These are phyloP conservation scores for Mimas tiliae DNA, from an alignment of 2,888 invertebrate species.

Conservation along the genomic window DNA sequence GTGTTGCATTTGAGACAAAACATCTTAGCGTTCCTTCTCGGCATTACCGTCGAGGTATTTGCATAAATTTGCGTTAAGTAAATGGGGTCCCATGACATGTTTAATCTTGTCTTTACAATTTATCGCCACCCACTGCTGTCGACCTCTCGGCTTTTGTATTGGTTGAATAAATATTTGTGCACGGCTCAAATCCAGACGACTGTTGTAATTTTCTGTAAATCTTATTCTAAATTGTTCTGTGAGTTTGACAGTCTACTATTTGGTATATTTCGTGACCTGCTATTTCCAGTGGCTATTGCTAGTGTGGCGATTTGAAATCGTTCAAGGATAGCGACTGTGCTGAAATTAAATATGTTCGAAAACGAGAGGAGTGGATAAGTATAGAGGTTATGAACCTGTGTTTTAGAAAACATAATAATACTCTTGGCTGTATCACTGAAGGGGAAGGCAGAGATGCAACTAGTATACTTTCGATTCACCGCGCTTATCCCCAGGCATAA, in stretches of 20 bases:
- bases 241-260: constrained; percentile 6
- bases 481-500: too few species aligned
- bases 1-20: constrained; percentile 25
- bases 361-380: neutral
- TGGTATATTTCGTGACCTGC: neutral
- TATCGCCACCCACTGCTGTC: constrained; percentile 72
- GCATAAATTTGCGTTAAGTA: constrained; percentile 84
- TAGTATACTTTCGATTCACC: too few species aligned
- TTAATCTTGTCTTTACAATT: constrained; percentile 83
- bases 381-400: too few species aligned
- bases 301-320: neutral
- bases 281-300: constrained; percentile 7
- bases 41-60: constrained; percentile 76
- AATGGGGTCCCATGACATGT: constrained; percentile 83
- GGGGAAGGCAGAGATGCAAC: too few species aligned
- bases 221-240: constrained; percentile 23
- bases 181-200: constrained; percentile 54
- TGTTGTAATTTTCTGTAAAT: constrained; percentile 44
- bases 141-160: constrained; percentile 68
- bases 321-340: neutral
- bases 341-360: neutral
- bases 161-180: constrained; percentile 73
- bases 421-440: too few species aligned
- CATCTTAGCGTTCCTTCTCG: constrained; percentile 39
- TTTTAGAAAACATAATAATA: too few species aligned